Evolutionary conservation across 2,113 vertebrate species (phyloP).

Genomic region (Poecile atricapillus): DNA sequence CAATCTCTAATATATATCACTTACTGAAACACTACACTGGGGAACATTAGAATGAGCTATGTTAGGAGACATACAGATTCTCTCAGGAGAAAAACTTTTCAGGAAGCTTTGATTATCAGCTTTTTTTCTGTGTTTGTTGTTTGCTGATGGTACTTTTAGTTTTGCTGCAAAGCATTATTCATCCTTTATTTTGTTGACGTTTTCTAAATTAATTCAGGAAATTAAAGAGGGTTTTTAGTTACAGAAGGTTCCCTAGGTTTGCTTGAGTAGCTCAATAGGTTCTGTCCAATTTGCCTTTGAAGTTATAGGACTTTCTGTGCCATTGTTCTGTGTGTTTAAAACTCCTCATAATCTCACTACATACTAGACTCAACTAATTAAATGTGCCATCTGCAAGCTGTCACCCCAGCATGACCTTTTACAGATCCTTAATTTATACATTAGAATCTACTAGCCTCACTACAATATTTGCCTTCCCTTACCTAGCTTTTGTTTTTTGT

Average conservation of each 20-base stretch:
- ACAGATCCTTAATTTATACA: background rate
- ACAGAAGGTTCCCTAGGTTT: background rate
- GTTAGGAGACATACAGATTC: background rate
- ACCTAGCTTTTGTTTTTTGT: background rate
- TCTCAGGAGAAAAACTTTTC: background rate
- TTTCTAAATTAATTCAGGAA: background rate
- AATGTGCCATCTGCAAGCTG: background rate
- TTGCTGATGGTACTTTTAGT: background rate
- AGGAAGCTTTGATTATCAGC: background rate
- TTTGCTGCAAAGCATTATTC: background rate
- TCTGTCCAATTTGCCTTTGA: background rate
- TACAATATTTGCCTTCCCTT: background rate
- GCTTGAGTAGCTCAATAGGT: background rate
- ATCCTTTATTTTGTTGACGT: background rate
- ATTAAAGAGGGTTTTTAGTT: background rate
- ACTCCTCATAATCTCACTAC: background rate
- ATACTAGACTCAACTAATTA: background rate
- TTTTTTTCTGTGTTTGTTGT: background rate
- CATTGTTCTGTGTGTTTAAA: background rate
- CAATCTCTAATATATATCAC: background rate
- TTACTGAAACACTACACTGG: background rate
- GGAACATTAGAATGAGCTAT: background rate
- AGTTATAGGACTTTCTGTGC: background rate
- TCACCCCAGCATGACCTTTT: background rate
- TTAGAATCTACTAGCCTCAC: background rate